Evolutionary conservation across 1,140 invertebrate species (phyloP).

Genomic region (Metopolophium dirhodum): DNA sequence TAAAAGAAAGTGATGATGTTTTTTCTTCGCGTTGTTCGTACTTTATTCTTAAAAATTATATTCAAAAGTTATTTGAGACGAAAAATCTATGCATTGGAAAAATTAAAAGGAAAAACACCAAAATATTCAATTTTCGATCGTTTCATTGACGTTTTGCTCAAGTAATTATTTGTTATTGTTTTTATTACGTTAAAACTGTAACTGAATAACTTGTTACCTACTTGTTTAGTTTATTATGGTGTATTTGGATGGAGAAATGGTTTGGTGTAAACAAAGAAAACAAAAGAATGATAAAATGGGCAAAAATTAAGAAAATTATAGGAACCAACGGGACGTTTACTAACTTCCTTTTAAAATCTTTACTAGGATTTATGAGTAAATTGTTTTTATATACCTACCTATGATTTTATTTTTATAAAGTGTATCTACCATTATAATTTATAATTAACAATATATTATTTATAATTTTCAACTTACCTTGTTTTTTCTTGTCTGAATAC

Average conservation of each 20-base stretch:
- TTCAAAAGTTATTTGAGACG: slow-evolving; percentile 51
- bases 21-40: neutral
- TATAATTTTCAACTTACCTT: neutral
- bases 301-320: neutral
- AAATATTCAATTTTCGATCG: neutral
- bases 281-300: slow-evolving; percentile 20
- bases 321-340: neutral
- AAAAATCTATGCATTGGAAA: slow-evolving; percentile 36
- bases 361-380: slow-evolving; percentile 26
- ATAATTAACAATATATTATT: neutral
- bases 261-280: neutral
- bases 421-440: no score
- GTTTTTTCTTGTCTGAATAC: neutral
- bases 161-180: neutral
- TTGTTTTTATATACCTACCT: neutral
- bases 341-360: slow-evolving; percentile 35
- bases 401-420: neutral
- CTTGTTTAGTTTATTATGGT: slow-evolving; percentile 2
- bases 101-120: slow-evolving; percentile 1
- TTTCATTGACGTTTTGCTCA: neutral
- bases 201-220: neutral
- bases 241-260: slow-evolving; percentile 34
- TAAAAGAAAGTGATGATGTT: neutral
- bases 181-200: neutral
- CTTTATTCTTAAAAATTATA: slow-evolving; percentile 29